Evolutionary conservation across 2,888 invertebrate species (phyloP).

Genomic region (Acronicta aceris): DNA sequence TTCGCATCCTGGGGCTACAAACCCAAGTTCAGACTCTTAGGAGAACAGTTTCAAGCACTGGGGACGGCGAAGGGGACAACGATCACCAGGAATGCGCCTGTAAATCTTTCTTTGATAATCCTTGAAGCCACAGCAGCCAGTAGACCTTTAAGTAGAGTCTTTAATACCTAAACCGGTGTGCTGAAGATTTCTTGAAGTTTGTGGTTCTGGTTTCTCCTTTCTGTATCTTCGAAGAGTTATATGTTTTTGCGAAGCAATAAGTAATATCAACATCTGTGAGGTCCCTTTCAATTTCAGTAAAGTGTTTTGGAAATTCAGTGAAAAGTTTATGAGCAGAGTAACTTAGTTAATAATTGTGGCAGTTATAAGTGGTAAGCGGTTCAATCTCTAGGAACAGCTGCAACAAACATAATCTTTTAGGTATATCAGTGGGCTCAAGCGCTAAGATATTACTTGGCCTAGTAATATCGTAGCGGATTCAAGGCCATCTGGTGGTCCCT

Average conservation of each 20-base stretch:
- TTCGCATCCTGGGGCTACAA: conserved; percentile 90
- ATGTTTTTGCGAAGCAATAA: neutral
- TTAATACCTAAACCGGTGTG: conserved; percentile 1
- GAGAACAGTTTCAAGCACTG: conserved; percentile 74
- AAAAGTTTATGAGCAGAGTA: neutral
- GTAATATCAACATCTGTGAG: neutral
- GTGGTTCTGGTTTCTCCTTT: neutral
- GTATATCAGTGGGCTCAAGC: neutral
- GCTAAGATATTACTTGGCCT: neutral
- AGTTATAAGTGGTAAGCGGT: neutral
- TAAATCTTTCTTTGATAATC: conserved; percentile 75
- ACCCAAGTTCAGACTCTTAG: conserved; percentile 91
- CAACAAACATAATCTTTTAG: neutral
- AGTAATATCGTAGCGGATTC: neutral
- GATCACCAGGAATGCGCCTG: conserved; percentile 76
- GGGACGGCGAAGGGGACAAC: conserved; percentile 70
- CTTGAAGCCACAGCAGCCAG: conserved; percentile 28
- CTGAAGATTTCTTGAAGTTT: conserved; percentile 1
- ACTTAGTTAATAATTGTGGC: neutral
- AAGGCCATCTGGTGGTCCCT: neutral
- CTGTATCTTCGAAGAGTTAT: neutral
- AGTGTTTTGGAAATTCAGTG: neutral
- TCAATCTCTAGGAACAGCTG: neutral
- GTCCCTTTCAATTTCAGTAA: conserved; percentile 4
- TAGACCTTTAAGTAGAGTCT: neutral